A percentile compares a stretch with the other conserved stretches of the same genome.
Conservation (phyloP, 2,113 vertebrate species). For the Ammospiza caudacuta region DNA sequence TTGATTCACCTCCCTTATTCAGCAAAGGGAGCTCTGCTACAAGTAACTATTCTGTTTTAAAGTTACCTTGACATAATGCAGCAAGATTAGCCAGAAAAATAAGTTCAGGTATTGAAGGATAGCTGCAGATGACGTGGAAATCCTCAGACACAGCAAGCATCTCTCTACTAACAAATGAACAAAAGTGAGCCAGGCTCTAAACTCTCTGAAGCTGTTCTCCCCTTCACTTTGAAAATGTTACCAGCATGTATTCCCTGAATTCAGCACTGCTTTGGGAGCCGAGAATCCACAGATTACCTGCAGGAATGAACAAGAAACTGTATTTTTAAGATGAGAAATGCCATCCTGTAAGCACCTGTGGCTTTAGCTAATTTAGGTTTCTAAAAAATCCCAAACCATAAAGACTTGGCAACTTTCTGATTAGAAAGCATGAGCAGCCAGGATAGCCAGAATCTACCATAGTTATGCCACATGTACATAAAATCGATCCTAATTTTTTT, state of each 20-base stretch:
- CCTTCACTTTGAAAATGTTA: not conserved
- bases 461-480: not conserved
- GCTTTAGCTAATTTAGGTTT: not conserved
- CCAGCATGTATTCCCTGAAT: not conserved
- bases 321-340: not conserved
- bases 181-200: constrained; percentile 1
- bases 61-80: not conserved
- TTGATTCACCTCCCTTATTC: not conserved
- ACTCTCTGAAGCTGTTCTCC: not conserved
- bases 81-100: not conserved
- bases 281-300: not conserved
- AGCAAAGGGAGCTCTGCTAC: not conserved
- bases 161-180: not conserved
- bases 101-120: not conserved
- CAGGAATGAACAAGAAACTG: not conserved
- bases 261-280: not conserved
- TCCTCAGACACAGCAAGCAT: not conserved
- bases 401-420: not conserved
- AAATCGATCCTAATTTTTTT: not conserved
- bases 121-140: not conserved
- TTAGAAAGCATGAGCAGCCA: not conserved
- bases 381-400: not conserved
- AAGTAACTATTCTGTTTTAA: not conserved
- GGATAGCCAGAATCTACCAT: not conserved
- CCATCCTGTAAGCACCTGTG: not conserved